Evolutionary conservation across 23 tunicate species (phyloP), one percentile per base, ranked within the genome.

Genomic region (Ascidia mentula): DNA sequence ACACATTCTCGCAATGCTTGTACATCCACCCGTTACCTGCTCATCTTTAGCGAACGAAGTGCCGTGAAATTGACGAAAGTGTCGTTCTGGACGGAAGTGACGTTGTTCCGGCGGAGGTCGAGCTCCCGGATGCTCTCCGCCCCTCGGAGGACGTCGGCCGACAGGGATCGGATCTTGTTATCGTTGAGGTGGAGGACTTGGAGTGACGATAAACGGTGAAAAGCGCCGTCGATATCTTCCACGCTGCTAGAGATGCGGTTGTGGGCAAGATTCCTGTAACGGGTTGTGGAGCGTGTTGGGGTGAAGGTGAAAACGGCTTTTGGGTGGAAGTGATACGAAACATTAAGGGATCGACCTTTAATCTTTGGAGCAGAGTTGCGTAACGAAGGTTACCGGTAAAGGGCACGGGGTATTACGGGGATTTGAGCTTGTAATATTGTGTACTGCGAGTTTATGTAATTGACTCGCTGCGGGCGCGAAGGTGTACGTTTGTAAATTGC

Each of bases 181-280:
- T 84, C 28, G 45, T 78, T 70, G 6, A 92, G 69, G 18, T 26
- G 6, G 60, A 92, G 35, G 34, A n/a, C 70, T 2, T 79, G 53
- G 31, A 92, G 31, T 20, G 80, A 35, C 5, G 72, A 34, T 18
- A 92, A 73, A 4, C 75, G 86, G 31, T 18, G 78, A 61, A 92
- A 92, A 22, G 85, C 87, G 20, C 92, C 89, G 36, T 74, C 34
- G 34, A 87, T 72, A 73, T 92, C 97, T 79, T 92, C 92, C 1
- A 87, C 80, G 37, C 85, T 75, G 77, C 97, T 82, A 18, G 97
- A 92, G 35, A 92, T 78, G 40, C 37, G 82, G 59, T 92, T 92
- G 69, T 73, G 38, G 17, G 97, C 87, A 35, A 91, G 32, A 40
- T 76, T 79, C 6, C 97, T 91, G 89, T 32, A 81, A 86, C 72